Conservation (phyloP, 2,888 invertebrate genomes). For the Drosophila diplacantha region DNA sequence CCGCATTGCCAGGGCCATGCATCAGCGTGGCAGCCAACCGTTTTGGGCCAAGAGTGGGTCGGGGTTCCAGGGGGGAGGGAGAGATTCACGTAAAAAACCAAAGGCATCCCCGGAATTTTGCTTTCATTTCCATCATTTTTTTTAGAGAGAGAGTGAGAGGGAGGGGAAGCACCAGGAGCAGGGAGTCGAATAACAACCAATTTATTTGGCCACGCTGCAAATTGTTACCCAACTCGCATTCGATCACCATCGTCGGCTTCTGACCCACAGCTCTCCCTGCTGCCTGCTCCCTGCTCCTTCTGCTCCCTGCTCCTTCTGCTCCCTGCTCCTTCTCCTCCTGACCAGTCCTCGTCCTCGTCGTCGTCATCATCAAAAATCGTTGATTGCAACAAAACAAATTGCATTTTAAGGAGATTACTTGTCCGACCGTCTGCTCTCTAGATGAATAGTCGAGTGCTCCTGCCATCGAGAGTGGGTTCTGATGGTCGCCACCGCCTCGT, state of each 20-base stretch:
- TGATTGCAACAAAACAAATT: constrained; percentile 73
- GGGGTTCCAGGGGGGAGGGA: neutral
- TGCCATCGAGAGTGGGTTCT: constrained; percentile 31
- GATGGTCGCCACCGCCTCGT: constrained; percentile 8
- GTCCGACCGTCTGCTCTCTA: constrained; percentile 44
- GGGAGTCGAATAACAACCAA: constrained; percentile 64
- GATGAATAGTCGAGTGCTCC: constrained; percentile 43
- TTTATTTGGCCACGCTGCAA: constrained; percentile 71
- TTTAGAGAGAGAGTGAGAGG: constrained; percentile 4
- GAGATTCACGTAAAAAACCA: constrained; percentile 53
- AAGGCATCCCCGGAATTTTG: constrained; percentile 63
- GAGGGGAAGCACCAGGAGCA: neutral
- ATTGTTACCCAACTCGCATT: constrained; percentile 67
- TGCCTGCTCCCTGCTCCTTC: constrained; percentile 11
- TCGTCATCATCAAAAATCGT: constrained; percentile 71
- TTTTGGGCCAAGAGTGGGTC: constrained; percentile 59
- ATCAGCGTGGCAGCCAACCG: constrained; percentile 66
- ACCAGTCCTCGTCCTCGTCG: constrained; percentile 15
- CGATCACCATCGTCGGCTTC: constrained; percentile 54
- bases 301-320: constrained; percentile 10
- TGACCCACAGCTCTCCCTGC: constrained; percentile 11
- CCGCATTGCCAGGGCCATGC: constrained; percentile 69
- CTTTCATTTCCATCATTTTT: constrained; percentile 46
- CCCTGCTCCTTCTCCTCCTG: neutral
- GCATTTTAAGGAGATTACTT: constrained; percentile 70